Evolutionary conservation across 1,140 invertebrate genomes (phyloP), one percentile per base, ranked within the genome.

Genomic region (Zaprionus inermis): DNA sequence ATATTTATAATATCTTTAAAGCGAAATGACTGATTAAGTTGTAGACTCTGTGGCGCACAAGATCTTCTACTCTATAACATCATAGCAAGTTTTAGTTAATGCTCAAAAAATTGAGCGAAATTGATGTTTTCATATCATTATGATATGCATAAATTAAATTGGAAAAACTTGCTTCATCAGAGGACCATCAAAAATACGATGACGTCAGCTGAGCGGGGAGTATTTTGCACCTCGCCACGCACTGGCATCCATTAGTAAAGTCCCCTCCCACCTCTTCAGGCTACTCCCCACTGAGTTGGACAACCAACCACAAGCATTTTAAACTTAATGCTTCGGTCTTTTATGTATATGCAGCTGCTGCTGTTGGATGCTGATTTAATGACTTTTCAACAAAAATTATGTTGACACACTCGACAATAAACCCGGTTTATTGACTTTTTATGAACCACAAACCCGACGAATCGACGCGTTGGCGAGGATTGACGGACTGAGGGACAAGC

Each of bases 341-440:
- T 73, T 60, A 24, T 44, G n/a, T 44, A 18, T 36, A 32, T 38
- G 28, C 38, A 60, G 30, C 36, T 54, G 69, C 24, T 54, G 20
- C 24, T 54, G 24, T 24, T 28, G 24, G 51, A 22, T 38, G 49
- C 12, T 74, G 79, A 83, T 86, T 88, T 88, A 83, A 86, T 86
- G 79, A 79, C 64, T 88, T 88, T 86, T 83, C 83, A 83, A 73
- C 83, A 65, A 66, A 78, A 88, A 78, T 88, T 67, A 80, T 80
- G 84, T 83, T 86, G 77, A 88, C 77, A 86, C 68, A 57, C 70
- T 67, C 57, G 65, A 89, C 68, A 72, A 89, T 89, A 90, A 89
- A 89, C 74, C 69, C 59, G 63, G 70, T 89, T 89, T 89, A 89
- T 89, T 84, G 84, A 79, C 71, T 84, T 89, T 90, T 89, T 89